These are phyloP conservation scores for Parapsyche elsis DNA, from an alignment of 1,140 invertebrate genomes.

Conservation along the genomic window DNA sequence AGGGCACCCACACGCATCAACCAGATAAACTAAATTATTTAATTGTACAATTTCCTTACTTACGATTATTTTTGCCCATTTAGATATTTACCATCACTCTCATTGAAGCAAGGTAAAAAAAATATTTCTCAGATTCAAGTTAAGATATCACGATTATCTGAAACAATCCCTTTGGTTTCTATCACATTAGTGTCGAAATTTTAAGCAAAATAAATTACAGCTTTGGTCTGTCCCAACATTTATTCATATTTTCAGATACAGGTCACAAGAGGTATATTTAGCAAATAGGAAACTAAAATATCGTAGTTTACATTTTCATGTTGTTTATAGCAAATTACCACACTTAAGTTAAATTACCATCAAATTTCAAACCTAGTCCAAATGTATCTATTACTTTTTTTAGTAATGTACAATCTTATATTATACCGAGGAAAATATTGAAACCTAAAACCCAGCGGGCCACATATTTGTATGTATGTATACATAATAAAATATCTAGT, in stretches of 20 bases:
- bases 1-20: too few relatives aligned
- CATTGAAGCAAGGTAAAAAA: too few relatives aligned
- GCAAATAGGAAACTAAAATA: constrained; percentile 11
- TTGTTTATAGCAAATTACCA: constrained; percentile 41
- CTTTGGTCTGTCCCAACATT: constrained; percentile 13
- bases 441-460: constrained; percentile 31
- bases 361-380: constrained; percentile 37
- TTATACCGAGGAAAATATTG: constrained; percentile 13
- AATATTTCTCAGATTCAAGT: too few relatives aligned
- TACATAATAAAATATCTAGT: constrained; percentile 45
- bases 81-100: too few relatives aligned
- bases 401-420: constrained; percentile 31
- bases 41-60: too few relatives aligned
- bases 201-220: too few relatives aligned
- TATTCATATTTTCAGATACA: constrained; percentile 14
- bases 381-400: constrained; percentile 33
- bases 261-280: constrained; percentile 7
- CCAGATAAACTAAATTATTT: too few relatives aligned
- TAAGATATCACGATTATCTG: too few relatives aligned
- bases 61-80: too few relatives aligned
- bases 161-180: too few relatives aligned
- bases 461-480: constrained; percentile 4
- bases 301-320: neutral
- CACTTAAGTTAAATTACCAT: constrained; percentile 40
- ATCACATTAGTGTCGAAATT: too few relatives aligned